These are phyloP conservation scores for Pycnomerus fuliginosus DNA, from an alignment of 2,888 invertebrate genomes.

Conservation along the genomic window DNA sequence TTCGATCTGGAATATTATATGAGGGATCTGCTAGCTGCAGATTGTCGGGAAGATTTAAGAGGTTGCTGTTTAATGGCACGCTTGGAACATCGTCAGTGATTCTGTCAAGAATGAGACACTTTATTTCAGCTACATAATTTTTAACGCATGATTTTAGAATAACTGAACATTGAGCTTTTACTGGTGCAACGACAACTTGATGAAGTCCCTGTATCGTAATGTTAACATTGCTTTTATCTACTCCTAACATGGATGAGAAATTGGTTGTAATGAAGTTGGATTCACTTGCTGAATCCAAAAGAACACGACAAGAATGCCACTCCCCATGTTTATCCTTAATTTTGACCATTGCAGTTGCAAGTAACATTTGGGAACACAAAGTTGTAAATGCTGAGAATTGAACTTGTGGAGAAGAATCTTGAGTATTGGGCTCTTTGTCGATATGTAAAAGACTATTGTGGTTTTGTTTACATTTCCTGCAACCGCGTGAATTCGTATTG, in stretches of 20 bases:
- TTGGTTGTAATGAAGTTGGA: not conserved
- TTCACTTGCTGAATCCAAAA: not conserved
- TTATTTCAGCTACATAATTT: not conserved
- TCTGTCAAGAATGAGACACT: not conserved
- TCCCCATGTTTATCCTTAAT: not conserved
- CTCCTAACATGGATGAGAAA: not conserved
- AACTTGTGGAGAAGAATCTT: too few species aligned
- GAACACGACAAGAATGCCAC: not conserved
- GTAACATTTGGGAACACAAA: too few species aligned
- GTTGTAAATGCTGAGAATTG: too few species aligned
- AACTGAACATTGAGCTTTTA: not conserved
- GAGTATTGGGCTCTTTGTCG: too few species aligned
- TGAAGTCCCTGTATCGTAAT: not conserved
- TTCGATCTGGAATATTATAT: slow-evolving; percentile 16
- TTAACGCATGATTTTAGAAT: not conserved
- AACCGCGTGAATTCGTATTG: not conserved
- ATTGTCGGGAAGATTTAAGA: slow-evolving; percentile 1
- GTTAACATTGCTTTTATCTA: not conserved
- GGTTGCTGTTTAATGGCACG: not conserved
- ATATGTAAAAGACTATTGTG: not conserved
- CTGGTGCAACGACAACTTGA: not conserved
- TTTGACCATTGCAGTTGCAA: not conserved
- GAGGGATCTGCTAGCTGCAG: slow-evolving; percentile 25
- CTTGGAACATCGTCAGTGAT: not conserved
- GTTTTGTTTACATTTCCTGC: not conserved